Base-by-base conservation (phyloP, 1,140 invertebrate species). In the Drosophila santomea region DNA sequence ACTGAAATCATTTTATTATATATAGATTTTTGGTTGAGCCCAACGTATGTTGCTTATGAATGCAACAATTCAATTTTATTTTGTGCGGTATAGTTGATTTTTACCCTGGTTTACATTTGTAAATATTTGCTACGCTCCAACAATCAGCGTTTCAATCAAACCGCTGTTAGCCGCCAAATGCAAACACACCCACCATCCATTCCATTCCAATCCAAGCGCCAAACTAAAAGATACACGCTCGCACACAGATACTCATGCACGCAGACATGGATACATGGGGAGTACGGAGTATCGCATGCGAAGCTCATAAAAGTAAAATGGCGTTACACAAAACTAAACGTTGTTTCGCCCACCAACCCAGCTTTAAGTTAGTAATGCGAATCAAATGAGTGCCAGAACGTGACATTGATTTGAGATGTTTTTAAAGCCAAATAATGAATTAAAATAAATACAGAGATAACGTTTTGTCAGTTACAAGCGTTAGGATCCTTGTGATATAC, bases 231-330 rank as follows among this genome's bases (percentile, higher is more conserved):
- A 68, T 62, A 73, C 72, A 74, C 50, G 57, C 54, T 36, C 44
- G 38, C 58, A 56, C 45, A 62, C 56, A 59, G n/a, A 51, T 48
- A 60, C 44, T 38, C 58, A 47, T 36, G 48, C 56, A 59, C 28
- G 32, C 55, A 55, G 25, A 66, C 51, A 58, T 52, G 23, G 44
- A 76, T 45, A 43, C 38, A 43, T 6, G 45, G 43, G n/a, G 28
- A 28, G 35, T 56, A 63, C 56, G n/a, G 36, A 36, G 35, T 51
- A 63, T 59, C 63, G 41, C 59, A 73, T 72, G 59, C 74, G 58
- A 35, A 68, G 68, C 69, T 82, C 80, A 61, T 81, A 82, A 80
- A 85, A 85, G 71, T 75, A 85, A 81, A 80, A 80, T 85, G 78
- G 74, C 82, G 73, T 67, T 80, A 78, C 82, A 74, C 38, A 61